A percentile compares a stretch with the other conserved stretches of the same genome.
These are phyloP conservation scores for Chrysemys picta DNA, from an alignment of 2,113 vertebrate genomes.

Conservation along the genomic window DNA sequence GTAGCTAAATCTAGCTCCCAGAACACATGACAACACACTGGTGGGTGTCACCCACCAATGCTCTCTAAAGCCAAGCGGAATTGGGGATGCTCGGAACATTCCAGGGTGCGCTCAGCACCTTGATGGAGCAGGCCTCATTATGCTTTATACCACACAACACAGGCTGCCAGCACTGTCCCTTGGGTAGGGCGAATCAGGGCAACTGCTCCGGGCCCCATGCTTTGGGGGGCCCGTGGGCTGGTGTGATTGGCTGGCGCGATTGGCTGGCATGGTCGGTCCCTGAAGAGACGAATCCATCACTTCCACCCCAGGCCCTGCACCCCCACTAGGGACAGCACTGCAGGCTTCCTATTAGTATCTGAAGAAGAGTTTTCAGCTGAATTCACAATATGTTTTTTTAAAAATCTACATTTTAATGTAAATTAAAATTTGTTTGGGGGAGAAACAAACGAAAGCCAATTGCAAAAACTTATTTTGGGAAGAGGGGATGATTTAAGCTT, in stretches of 20 bases:
- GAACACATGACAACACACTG: not conserved
- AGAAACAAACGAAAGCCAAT: not conserved
- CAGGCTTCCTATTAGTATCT: not conserved
- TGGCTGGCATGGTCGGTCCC: no score
- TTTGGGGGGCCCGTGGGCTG: no score
- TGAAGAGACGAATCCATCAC: no score
- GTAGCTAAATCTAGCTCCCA: not conserved
- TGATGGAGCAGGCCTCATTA: not conserved
- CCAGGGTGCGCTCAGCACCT: no score
- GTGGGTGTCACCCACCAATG: not conserved
- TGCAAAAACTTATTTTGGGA: not conserved
- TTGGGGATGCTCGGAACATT: not conserved
- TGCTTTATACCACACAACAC: not conserved
- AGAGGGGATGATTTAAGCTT: not conserved
- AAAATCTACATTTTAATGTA: not conserved
- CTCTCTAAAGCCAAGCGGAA: not conserved
- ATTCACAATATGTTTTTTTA: not conserved
- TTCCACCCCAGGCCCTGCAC: no score
- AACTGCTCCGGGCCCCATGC: fast-evolving
- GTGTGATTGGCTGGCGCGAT: no score
- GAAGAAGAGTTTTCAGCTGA: not conserved
- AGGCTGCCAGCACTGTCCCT: not conserved
- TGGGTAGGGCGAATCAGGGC: no score
- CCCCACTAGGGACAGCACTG: no score
- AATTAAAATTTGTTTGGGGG: not conserved